Base-by-base conservation (phyloP, 2,113 vertebrate genomes). In the Piprites chloris region DNA sequence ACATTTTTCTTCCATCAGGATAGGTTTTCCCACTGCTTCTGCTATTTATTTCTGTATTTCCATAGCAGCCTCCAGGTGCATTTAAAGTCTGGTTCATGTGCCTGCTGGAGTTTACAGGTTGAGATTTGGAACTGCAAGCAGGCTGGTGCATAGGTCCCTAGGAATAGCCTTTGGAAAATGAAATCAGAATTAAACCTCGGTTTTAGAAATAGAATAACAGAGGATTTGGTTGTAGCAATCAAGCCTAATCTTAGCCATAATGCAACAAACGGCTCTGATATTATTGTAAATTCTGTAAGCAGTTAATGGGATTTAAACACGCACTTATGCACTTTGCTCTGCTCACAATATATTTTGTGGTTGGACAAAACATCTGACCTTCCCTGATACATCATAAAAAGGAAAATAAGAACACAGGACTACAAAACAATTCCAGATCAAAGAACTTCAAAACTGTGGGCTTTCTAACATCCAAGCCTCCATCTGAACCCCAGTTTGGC, bases 21-120 rank as follows among this genome's bases (percentile, higher is more conserved):
- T 49, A 87, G 47, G 41, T 80, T 96, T 96, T 94, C 92, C 83
- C 92, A 82, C 63, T 35, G 71, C 75, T 83, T 73, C 61, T 95
- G 81, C 59, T 76, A 24, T 87, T 95, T 87, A 82, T 87, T 80
- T 89, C 67, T 91, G 44, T 61, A 56, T 91, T 91, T 91, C 82
- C 80, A 77, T 22, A 7, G 76, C 27, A 39, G 53, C 53, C 49
- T 47, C 93, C 88, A 90, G 83, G 88, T 96, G 93, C 49, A 52
- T 86, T 92, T 63, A 3, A 52, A 90, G 28, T 35, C 16, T 9
- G 66, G 32, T 58, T 85, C 21, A 1, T 11, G 66, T n/a, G 74
- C 33, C 41, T 75, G 63, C 41, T 68, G 30, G 69, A 85, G 55
- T 41, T 91, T 50, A 35, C 75, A 91, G 47, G 52, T 42, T 84